phyloP scores from a whole-genome alignment of 37 sponge, comb jelly and placozoan species.

The Eunapius fragilis region DNA sequence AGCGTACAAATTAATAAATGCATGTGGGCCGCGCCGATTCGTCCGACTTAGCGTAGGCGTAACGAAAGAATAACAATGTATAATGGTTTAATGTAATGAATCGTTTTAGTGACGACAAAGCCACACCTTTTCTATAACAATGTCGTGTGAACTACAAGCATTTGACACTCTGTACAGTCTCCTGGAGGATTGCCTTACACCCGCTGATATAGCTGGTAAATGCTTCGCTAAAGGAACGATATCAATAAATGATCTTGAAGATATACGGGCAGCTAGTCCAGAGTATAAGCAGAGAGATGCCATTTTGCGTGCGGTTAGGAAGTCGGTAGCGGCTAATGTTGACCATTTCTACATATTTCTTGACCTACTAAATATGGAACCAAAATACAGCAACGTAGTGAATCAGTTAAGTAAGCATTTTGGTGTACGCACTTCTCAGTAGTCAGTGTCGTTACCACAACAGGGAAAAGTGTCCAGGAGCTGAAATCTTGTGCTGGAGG shows the following conservation, averaged over 20 bases:
- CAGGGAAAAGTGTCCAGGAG: background rate
- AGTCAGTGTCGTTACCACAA: background rate
- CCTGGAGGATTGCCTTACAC: background rate
- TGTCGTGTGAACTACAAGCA: background rate
- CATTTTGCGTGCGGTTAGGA: background rate
- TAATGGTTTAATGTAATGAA: background rate
- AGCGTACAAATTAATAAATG: background rate
- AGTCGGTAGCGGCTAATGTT: background rate
- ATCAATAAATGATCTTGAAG: background rate
- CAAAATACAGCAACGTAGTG: background rate
- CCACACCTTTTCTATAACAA: background rate
- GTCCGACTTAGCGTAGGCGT: background rate
- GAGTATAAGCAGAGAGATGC: background rate
- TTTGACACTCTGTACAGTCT: background rate
- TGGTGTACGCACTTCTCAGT: background rate
- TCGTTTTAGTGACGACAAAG: background rate
- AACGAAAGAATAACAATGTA: background rate
- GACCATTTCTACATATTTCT: background rate
- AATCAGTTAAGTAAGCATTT: background rate
- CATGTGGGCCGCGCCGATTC: background rate
- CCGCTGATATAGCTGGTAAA: background rate
- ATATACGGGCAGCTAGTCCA: background rate
- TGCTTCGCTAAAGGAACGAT: background rate
- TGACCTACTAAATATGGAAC: background rate
- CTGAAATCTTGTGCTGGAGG: background rate